Conservation (phyloP, 2,113 vertebrate genomes). For the Trematomus loennbergii region DNA sequence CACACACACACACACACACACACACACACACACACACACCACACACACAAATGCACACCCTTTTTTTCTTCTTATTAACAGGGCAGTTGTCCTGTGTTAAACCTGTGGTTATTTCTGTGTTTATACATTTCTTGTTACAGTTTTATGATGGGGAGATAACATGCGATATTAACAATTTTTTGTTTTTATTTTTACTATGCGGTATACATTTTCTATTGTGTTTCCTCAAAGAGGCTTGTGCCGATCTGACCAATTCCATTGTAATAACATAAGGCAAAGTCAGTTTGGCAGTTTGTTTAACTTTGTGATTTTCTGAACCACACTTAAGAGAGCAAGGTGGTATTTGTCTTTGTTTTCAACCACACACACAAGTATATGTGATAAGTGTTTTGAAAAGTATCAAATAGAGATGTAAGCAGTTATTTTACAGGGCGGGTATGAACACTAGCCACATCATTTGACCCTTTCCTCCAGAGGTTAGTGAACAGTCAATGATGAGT, state of each 20-base stretch:
- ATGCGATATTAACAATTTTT: slow-evolving; percentile 74
- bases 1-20: slow-evolving; percentile 10
- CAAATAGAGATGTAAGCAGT: slow-evolving; percentile 58
- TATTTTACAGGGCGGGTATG: slow-evolving; percentile 38
- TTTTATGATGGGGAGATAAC: slow-evolving; percentile 64
- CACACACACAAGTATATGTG: slow-evolving; percentile 15
- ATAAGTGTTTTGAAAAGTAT: slow-evolving; percentile 35
- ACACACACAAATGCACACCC: slow-evolving; percentile 45
- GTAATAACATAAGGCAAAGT: slow-evolving; percentile 46
- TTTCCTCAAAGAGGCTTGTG: slow-evolving; percentile 69
- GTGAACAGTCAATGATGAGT: slow-evolving; percentile 54
- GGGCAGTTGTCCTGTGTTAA: slow-evolving; percentile 74
- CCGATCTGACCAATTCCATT: slow-evolving; percentile 57
- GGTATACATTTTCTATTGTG: slow-evolving; percentile 69
- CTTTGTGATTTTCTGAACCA: slow-evolving; percentile 54
- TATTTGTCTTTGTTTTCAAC: slow-evolving; percentile 35
- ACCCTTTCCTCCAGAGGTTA: slow-evolving; percentile 55
- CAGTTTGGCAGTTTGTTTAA: slow-evolving; percentile 44
- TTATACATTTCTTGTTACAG: slow-evolving; percentile 73
- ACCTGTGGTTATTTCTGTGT: slow-evolving; percentile 82
- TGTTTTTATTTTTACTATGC: slow-evolving; percentile 64
- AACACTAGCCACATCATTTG: slow-evolving; percentile 62
- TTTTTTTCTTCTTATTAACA: slow-evolving; percentile 49
- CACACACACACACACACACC: slow-evolving; percentile 27
- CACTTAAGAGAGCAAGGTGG: slow-evolving; percentile 21